Evolutionary conservation across 2,888 invertebrate species (phyloP).

Genomic region (Lithophane semibrunnea): DNA sequence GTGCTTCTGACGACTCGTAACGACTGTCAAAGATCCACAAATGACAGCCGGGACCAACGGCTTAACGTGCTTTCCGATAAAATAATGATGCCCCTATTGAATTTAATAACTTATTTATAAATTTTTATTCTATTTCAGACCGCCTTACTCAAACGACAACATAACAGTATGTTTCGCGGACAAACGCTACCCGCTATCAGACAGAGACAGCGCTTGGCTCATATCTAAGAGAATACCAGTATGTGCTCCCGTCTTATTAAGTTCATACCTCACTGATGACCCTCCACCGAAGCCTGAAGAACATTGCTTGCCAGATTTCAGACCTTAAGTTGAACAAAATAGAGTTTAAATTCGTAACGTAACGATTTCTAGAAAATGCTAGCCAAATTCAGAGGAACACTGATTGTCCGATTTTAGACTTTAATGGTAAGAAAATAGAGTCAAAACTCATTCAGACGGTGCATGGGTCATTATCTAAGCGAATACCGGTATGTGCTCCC

Average conservation of each 20-base stretch:
- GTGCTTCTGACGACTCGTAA: too few species aligned
- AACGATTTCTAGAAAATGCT: neutral
- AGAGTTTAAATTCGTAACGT: neutral
- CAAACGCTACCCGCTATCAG: constrained; percentile 84
- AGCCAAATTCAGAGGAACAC: neutral
- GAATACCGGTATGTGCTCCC: constrained; percentile 91
- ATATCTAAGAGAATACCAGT: constrained; percentile 90
- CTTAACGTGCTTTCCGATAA: too few species aligned
- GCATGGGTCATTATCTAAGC: constrained; percentile 88
- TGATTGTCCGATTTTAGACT: neutral
- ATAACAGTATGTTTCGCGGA: constrained; percentile 94
- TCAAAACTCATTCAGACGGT: constrained; percentile 78
- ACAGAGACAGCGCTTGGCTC: constrained; percentile 90
- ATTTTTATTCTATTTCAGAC: constrained; percentile 75
- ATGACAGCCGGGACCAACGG: too few species aligned
- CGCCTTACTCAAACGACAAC: constrained; percentile 90
- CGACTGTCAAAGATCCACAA: too few species aligned
- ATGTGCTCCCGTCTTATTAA: constrained; percentile 91
- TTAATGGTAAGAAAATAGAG: neutral
- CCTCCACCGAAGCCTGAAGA: constrained; percentile 76
- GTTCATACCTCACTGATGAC: constrained; percentile 90
- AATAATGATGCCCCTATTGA: too few species aligned
- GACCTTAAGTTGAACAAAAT: constrained; percentile 57
- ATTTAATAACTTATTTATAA: too few species aligned
- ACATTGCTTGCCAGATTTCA: constrained; percentile 82